phyloP scores from a whole-genome alignment of 2,113 vertebrate genomes.

The Aviceda subcristata region DNA sequence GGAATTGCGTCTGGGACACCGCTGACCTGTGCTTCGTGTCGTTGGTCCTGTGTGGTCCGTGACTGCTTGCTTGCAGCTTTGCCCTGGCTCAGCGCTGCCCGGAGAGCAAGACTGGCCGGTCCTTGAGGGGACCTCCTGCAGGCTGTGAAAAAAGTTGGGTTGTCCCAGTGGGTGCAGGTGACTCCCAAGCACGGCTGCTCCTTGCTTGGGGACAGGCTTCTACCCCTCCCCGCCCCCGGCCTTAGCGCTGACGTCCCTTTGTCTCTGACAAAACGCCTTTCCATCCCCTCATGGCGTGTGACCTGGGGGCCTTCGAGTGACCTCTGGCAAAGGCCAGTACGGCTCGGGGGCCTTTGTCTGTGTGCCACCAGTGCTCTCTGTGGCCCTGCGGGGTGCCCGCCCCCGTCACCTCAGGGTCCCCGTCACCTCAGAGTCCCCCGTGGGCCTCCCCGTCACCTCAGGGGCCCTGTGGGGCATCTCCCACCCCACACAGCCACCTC shows the following conservation, averaged over 20 bases:
- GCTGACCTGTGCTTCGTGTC: background rate
- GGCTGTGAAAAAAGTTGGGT: background rate
- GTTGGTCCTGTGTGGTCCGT: rapidly evolving
- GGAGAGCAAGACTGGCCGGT: background rate
- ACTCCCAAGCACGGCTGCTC: background rate
- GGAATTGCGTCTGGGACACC: background rate
- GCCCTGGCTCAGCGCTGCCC: background rate
- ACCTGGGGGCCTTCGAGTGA: background rate
- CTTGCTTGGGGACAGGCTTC: background rate
- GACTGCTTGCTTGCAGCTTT: background rate
- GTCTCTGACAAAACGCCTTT: background rate
- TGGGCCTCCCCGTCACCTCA: background rate
- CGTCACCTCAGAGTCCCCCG: background rate
- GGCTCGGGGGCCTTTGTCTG: background rate
- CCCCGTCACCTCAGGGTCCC: background rate
- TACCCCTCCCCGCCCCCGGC: background rate
- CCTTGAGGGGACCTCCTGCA: background rate
- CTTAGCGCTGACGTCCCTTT: background rate
- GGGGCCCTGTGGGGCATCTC: background rate
- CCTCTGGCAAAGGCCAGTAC: background rate
- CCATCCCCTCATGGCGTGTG: background rate
- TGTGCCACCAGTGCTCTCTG: background rate
- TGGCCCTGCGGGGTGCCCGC: background rate
- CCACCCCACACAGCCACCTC: background rate
- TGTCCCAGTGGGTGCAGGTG: background rate